phyloP scores from a whole-genome alignment of 2,888 invertebrate species.

The Pseudanteris insignis region DNA sequence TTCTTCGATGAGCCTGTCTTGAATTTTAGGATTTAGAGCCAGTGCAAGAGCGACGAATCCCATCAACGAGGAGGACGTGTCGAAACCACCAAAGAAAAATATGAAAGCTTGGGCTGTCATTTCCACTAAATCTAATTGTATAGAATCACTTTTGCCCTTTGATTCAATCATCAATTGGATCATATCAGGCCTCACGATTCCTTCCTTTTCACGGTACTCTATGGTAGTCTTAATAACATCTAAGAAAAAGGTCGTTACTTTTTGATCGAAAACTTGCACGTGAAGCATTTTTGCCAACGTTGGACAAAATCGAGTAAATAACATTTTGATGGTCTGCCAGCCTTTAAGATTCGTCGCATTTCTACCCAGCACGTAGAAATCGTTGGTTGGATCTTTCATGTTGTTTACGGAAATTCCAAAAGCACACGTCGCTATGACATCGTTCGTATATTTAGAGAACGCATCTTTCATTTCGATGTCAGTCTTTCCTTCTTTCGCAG shows the following conservation, averaged over 20 bases:
- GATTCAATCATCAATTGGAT: conserved; percentile 15
- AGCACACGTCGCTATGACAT: conserved; percentile 56
- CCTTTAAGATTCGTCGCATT: conserved; percentile 37
- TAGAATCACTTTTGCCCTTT: not conserved
- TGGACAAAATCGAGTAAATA: conserved; percentile 32
- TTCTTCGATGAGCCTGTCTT: conserved; percentile 1
- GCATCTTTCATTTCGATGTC: conserved; percentile 57
- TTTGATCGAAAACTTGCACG: conserved; percentile 8
- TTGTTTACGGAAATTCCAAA: conserved; percentile 57
- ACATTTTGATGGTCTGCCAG: conserved; percentile 33
- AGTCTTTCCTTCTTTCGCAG: conserved; percentile 16
- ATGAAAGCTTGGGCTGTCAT: conserved; percentile 26
- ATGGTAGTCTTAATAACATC: conserved; percentile 1
- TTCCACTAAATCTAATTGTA: conserved; percentile 3
- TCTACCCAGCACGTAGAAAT: conserved; percentile 53
- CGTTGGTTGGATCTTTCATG: conserved; percentile 53
- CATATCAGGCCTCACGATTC: conserved; percentile 10
- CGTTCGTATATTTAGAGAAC: conserved; percentile 51
- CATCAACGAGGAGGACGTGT: conserved; percentile 14
- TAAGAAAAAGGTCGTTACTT: conserved; percentile 2
- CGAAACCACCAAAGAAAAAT: conserved; percentile 21
- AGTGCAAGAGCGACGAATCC: not conserved
- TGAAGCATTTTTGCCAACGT: conserved; percentile 5
- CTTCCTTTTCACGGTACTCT: not conserved
- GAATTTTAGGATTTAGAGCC: conserved; percentile 3